Base-by-base conservation (phyloP, 2,888 invertebrate genomes). In the Microdon myrmicae region DNA sequence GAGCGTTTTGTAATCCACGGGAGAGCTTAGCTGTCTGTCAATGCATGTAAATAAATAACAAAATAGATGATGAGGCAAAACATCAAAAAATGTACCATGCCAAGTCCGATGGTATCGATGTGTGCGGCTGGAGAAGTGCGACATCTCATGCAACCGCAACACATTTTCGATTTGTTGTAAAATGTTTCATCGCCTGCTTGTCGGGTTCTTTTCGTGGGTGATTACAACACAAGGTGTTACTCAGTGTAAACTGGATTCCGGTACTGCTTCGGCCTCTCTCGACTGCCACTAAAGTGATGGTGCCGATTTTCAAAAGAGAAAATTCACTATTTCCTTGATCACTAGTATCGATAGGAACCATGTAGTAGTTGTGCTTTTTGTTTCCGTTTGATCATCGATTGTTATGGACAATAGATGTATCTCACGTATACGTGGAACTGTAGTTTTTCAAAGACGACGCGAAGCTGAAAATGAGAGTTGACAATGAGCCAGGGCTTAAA, bases 91-190 rank as follows among this genome's bases (percentile, higher is more conserved):
- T 17, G 28, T 47, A 47, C 41, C 37, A 47, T 47, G 59, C 41
- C 47, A 60, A 26, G n/a, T 28, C 26, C n/a, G 10, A 38, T n/a
- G 28, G 34, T 31, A n/a, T 14, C 12, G 32, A 13, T 7, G 17
- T 13, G 39, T 14, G 23, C n/a, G 3, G 14, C 2, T 3, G 1
- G 17, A 9, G 12, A 23, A 17, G 28, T 6, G 17, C 6, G n/a
- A 9, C 19, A 23, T 9, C 5, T 6, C 20, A 13, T 31, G 31
- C 29, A 20, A 26, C 17, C 17, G 19, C 35, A 13, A 14, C 58
- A 51, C 64, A 53, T 58, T 64, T 64, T 58, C 64, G 64, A 64
- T 37, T 45, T 37, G 34, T 45, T 25, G 45, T 51, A 41, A 49
- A 32, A 39, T 34, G 38, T 38, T 2, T 29, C n/a, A n/a, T n/a